These are phyloP conservation scores for Linepithema humile DNA, from an alignment of 1,140 invertebrate genomes.

Conservation along the genomic window DNA sequence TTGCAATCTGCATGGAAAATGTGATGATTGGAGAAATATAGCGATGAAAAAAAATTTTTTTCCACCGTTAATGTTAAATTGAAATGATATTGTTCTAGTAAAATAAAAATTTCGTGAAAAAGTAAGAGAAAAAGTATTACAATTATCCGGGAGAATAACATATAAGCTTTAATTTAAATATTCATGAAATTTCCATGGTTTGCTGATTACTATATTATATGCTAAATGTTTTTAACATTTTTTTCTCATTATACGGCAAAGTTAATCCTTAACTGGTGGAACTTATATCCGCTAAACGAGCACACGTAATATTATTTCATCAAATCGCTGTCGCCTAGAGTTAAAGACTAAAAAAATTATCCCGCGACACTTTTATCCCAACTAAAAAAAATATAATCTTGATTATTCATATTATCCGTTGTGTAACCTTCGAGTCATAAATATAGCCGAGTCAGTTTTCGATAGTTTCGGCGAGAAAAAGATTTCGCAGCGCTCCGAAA, in stretches of 20 bases:
- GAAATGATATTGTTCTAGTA: slow-evolving; percentile 23
- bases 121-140: neutral
- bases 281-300: neutral
- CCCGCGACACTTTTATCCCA: neutral
- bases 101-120: neutral
- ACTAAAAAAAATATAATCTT: neutral
- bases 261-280: neutral
- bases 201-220: slow-evolving; percentile 25
- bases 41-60: slow-evolving; percentile 7
- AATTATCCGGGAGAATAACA: neutral
- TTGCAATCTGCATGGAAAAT: slow-evolving; percentile 12
- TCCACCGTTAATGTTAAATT: slow-evolving; percentile 27
- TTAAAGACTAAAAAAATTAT: neutral
- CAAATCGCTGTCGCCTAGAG: neutral
- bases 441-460: neutral
- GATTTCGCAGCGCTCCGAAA: neutral
- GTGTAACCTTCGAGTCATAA: neutral
- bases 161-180: slow-evolving; percentile 38
- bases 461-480: neutral
- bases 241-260: neutral
- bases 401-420: neutral
- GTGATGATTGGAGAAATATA: slow-evolving; percentile 20
- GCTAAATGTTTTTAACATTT: slow-evolving; percentile 10
- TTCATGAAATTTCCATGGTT: slow-evolving; percentile 25
- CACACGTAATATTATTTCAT: neutral